A percentile compares a stretch with the other conserved stretches of the same genome.
phyloP scores from a whole-genome alignment of 2,888 invertebrate species.

The Eupithecia subumbrata region DNA sequence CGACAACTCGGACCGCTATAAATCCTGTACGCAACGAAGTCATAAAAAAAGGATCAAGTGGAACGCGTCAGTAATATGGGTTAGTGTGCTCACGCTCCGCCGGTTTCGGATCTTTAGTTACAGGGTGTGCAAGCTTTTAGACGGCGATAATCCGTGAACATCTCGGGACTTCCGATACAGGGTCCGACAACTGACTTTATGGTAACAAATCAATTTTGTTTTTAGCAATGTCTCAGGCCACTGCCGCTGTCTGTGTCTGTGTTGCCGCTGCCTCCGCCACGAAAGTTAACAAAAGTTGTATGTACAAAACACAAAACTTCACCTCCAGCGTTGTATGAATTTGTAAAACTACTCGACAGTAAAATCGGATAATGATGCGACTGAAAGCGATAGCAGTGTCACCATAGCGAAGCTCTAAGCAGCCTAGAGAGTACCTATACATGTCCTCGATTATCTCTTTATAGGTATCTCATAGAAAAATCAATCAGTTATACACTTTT shows the following conservation, averaged over 20 bases:
- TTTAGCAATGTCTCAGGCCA: background rate
- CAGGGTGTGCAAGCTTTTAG: conserved; percentile 46
- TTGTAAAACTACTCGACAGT: no score
- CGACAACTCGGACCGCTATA: conserved; percentile 20
- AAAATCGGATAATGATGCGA: no score
- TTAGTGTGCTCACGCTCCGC: conserved; percentile 43
- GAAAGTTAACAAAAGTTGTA: background rate
- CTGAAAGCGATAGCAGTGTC: no score
- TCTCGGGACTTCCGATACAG: conserved; percentile 51
- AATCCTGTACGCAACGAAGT: conserved; percentile 40
- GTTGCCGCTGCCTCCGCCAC: background rate
- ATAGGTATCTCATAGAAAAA: no score
- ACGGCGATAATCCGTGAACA: conserved; percentile 52
- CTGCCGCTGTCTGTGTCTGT: no score
- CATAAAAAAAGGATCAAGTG: conserved; percentile 45
- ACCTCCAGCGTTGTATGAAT: background rate
- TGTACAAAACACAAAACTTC: background rate
- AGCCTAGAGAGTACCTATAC: no score
- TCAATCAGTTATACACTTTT: no score
- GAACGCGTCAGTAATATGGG: conserved; percentile 43
- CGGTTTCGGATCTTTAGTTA: conserved; percentile 42
- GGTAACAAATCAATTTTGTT: background rate
- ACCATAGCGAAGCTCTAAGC: no score
- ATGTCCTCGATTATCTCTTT: no score
- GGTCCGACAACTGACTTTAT: conserved; percentile 20